phyloP scores from a whole-genome alignment of 2,797 vertebrate species.

The Darevskia nairensis region DNA sequence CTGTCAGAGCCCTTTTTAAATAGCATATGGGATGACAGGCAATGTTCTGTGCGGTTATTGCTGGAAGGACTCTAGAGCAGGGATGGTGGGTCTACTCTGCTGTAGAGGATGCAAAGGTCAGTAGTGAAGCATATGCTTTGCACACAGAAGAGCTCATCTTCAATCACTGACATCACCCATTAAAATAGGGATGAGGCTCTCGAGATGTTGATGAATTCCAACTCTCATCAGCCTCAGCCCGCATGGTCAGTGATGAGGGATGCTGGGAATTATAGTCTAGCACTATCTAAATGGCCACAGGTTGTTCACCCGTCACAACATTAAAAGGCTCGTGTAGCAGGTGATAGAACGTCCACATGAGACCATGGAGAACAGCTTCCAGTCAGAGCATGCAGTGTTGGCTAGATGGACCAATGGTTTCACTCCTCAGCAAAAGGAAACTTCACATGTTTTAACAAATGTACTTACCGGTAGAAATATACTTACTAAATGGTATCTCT shows the following conservation, averaged over 20 bases:
- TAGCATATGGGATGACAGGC: constrained; percentile 59
- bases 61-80: constrained; percentile 65
- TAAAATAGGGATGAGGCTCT: background rate
- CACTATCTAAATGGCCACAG: no score
- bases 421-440: background rate
- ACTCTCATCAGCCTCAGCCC: no score
- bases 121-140: no score
- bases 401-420: background rate
- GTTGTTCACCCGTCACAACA: background rate
- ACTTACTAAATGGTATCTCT: background rate
- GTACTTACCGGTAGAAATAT: background rate
- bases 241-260: no score
- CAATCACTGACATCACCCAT: no score
- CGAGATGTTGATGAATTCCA: no score
- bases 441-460: background rate
- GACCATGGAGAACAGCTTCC: background rate
- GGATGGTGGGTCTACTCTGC: no score
- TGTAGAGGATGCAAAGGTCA: constrained; percentile 48
- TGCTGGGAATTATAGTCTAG: no score
- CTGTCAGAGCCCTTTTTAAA: constrained; percentile 66
- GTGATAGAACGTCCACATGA: background rate
- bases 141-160: no score
- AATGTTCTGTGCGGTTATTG: constrained; percentile 68
- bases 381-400: background rate
- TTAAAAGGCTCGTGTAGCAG: background rate